Evolutionary conservation across 2,888 invertebrate genomes (phyloP).

Genomic region (Actias luna): DNA sequence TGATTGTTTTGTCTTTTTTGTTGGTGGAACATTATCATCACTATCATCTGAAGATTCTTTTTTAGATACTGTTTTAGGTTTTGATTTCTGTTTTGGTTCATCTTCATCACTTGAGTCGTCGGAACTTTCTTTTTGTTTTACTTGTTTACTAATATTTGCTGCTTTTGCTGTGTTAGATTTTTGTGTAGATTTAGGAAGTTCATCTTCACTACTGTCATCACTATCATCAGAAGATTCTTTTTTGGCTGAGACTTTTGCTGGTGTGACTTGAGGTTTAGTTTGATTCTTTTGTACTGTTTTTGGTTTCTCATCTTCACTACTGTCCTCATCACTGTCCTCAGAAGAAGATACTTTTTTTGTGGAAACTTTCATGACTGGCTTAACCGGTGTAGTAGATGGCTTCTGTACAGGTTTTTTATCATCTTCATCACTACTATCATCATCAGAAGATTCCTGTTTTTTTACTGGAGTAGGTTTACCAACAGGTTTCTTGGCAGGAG

Average conservation of each 20-base stretch:
- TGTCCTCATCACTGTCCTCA: constrained; percentile 51
- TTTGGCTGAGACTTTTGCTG: constrained; percentile 30
- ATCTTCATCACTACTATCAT: constrained; percentile 29
- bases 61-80: constrained; percentile 28
- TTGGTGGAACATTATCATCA: constrained; percentile 48
- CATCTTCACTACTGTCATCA: constrained; percentile 47
- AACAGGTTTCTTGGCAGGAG: constrained; percentile 31
- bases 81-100: constrained; percentile 44
- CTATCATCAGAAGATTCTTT: constrained; percentile 49
- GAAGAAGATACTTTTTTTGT: constrained; percentile 54
- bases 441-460: constrained; percentile 47
- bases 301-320: constrained; percentile 51
- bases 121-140: constrained; percentile 36
- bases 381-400: constrained; percentile 27
- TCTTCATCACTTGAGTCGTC: constrained; percentile 44
- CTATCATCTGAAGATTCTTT: constrained; percentile 34
- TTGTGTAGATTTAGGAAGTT: constrained; percentile 36
- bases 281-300: constrained; percentile 39
- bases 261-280: constrained; percentile 33
- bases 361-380: constrained; percentile 32
- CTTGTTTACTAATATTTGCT: constrained; percentile 16
- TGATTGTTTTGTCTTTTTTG: constrained; percentile 46
- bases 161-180: constrained; percentile 29
- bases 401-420: constrained; percentile 40
- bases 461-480: constrained; percentile 29